These are phyloP conservation scores for Mycteria americana DNA, from an alignment of 2,797 vertebrate species.

Conservation along the genomic window DNA sequence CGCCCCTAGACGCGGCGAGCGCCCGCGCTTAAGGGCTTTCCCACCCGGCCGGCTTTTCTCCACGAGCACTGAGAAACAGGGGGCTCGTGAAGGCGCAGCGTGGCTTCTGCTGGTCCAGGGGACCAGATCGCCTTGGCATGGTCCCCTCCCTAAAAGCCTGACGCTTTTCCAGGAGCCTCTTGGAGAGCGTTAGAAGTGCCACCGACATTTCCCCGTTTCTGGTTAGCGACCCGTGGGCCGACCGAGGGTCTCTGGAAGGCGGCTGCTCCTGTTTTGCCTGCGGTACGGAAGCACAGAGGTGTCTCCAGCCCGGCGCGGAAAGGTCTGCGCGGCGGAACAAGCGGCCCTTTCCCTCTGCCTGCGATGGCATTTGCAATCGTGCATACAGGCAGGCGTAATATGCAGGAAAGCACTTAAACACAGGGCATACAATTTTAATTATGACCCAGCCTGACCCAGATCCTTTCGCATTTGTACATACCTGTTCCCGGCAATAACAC, in stretches of 20 bases:
- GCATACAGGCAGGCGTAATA: accelerated
- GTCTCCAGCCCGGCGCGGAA: not conserved
- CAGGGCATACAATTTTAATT: not conserved
- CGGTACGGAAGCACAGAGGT: accelerated
- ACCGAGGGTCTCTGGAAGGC: not conserved
- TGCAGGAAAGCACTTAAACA: not conserved
- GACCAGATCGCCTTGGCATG: accelerated
- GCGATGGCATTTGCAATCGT: not conserved
- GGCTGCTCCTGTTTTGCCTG: too few species aligned
- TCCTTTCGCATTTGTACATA: not conserved
- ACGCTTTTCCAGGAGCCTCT: not conserved
- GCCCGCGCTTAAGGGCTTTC: not conserved
- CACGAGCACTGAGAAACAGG: accelerated
- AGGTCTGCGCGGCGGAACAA: not conserved
- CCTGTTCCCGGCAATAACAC: not conserved
- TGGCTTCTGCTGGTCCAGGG: not conserved
- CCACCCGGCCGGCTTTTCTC: not conserved
- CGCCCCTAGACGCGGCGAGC: accelerated
- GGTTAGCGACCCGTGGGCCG: accelerated
- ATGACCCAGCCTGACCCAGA: not conserved
- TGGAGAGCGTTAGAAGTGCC: accelerated
- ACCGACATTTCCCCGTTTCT: accelerated
- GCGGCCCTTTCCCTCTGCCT: not conserved
- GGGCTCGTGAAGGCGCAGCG: accelerated
- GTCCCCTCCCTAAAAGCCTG: accelerated